A percentile compares a stretch with the other conserved stretches of the same genome.
phyloP scores from a whole-genome alignment of 2,888 invertebrate species.

The Sphaerophoria taeniata region DNA sequence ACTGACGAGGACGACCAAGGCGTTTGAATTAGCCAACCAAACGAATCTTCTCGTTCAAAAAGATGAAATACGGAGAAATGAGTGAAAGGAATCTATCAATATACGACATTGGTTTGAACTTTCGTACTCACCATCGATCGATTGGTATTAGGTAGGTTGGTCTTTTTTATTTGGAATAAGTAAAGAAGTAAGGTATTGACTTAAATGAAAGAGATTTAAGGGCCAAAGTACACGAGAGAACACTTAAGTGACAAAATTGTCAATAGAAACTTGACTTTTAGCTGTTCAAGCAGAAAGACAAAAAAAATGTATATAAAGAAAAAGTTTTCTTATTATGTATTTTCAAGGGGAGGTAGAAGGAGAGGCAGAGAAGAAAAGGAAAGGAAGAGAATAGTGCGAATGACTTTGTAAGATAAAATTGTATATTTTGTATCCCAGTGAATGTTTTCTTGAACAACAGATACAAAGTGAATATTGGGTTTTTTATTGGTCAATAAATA shows the following conservation, averaged over 20 bases:
- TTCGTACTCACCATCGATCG: background rate
- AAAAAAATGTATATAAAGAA: background rate
- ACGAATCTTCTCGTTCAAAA: background rate
- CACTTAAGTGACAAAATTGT: constrained; percentile 54
- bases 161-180: constrained; percentile 9
- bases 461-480: constrained; percentile 12
- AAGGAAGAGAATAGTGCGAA: background rate
- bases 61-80: background rate
- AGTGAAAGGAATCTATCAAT: constrained; percentile 46
- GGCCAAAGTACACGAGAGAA: constrained; percentile 12
- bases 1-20: background rate
- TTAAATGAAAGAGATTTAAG: constrained; percentile 29
- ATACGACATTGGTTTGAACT: constrained; percentile 39
- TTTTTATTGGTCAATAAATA: constrained; percentile 1
- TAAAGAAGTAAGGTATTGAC: constrained; percentile 13
- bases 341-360: background rate
- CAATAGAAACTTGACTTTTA: constrained; percentile 52
- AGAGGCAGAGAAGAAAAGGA: background rate
- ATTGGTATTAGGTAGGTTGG: background rate
- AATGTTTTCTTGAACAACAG: constrained; percentile 8
- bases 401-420: constrained; percentile 16
- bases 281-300: constrained; percentile 13
- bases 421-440: background rate
- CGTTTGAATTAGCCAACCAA: constrained; percentile 21
- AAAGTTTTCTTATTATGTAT: constrained; percentile 25